Evolutionary conservation across 2,797 vertebrate genomes (phyloP).

Genomic region (Etheostoma nigrum): DNA sequence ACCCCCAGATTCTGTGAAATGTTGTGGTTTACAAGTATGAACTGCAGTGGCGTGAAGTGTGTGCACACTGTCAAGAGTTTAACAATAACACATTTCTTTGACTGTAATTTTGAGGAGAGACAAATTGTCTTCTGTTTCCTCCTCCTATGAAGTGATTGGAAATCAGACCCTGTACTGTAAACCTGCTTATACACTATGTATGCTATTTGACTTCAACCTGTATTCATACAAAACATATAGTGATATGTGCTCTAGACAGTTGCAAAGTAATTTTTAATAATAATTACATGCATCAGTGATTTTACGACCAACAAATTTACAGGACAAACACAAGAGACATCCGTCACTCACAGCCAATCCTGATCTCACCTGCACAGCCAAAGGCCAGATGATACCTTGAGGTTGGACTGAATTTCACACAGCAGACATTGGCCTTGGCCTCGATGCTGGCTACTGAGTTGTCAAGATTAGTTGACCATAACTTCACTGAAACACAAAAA

Average conservation of each 20-base stretch:
- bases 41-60: slow-evolving; percentile 27
- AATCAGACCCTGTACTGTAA: neutral
- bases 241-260: neutral
- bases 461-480: slow-evolving; percentile 99
- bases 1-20: slow-evolving; percentile 41
- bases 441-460: slow-evolving; percentile 99
- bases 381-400: slow-evolving; percentile 98
- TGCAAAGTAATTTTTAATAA: neutral
- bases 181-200: neutral
- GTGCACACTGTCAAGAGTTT: neutral
- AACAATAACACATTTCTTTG: slow-evolving; percentile 25
- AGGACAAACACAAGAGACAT: neutral
- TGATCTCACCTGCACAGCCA: slow-evolving; percentile 93
- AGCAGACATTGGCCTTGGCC: slow-evolving; percentile 98
- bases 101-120: neutral
- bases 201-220: neutral
- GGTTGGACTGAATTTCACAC: slow-evolving; percentile 98
- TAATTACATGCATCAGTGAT: neutral
- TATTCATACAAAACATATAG: neutral
- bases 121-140: neutral
- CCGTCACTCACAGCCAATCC: neutral
- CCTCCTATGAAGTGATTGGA: neutral
- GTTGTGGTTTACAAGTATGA: slow-evolving; percentile 15
- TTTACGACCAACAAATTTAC: neutral
- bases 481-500: slow-evolving; percentile 88